A percentile compares a stretch with the other conserved stretches of the same genome.
Evolutionary conservation across 1,140 invertebrate genomes (phyloP).

Genomic region (Aphelinus atriplicis): DNA sequence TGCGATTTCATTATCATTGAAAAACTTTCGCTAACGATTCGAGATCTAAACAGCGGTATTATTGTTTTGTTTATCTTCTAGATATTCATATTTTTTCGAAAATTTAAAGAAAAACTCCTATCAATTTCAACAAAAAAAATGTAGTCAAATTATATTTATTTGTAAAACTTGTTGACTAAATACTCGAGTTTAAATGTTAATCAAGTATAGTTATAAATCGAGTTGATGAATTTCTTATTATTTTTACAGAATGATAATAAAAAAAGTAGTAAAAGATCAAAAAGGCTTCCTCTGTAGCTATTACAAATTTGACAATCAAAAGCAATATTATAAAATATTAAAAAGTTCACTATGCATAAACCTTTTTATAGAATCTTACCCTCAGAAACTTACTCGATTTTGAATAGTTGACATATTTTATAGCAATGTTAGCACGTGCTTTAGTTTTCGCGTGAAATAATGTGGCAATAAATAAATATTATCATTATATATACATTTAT

Average conservation of each 20-base stretch:
- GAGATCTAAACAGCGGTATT: slow-evolving; percentile 24
- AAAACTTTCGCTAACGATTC: slow-evolving; percentile 36
- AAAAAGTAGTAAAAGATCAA: slow-evolving; percentile 19
- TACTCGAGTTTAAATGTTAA: slow-evolving; percentile 32
- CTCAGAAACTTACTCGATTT: slow-evolving; percentile 50
- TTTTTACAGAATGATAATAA: slow-evolving; percentile 25
- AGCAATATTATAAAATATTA: slow-evolving; percentile 35
- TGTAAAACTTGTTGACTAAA: slow-evolving; percentile 30
- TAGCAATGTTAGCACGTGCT: slow-evolving; percentile 48
- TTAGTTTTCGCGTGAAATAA: slow-evolving; percentile 48
- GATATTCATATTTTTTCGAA: slow-evolving; percentile 37
- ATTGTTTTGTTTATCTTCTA: slow-evolving; percentile 38
- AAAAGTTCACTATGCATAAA: too few relatives aligned
- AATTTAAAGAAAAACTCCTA: slow-evolving; percentile 20
- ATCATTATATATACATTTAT: slow-evolving; percentile 21
- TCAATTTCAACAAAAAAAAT: too few relatives aligned
- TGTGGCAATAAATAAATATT: slow-evolving; percentile 52
- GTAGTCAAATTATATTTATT: not conserved
- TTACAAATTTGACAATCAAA: slow-evolving; percentile 25
- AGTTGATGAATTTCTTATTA: not conserved
- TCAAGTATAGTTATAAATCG: not conserved
- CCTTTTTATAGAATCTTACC: slow-evolving; percentile 44
- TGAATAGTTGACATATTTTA: slow-evolving; percentile 55
- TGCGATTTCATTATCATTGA: slow-evolving; percentile 31
- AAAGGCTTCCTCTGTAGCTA: slow-evolving; percentile 13